Base-by-base conservation (phyloP, 2,888 invertebrate species). In the Plebejus melissa region DNA sequence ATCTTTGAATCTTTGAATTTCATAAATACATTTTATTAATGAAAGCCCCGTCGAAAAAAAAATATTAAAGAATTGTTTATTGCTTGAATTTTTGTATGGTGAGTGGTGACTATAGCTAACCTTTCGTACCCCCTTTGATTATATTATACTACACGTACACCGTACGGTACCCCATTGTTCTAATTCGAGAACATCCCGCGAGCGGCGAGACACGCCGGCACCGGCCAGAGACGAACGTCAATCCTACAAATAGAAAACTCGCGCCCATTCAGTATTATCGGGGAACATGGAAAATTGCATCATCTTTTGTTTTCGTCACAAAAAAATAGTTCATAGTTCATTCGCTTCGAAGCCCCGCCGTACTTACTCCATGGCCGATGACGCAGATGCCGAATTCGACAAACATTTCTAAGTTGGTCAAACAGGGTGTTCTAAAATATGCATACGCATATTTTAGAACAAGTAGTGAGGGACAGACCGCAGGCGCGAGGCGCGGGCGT, bases 191-290 rank as follows among this genome's bases (percentile, higher is more conserved):
- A 65, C 11, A 36, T 65, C 65, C 32, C 65, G 32, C 65, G 65
- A 65, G 65, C 32, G 32, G 32, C 65, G 65, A 65, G 65, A 65
- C 65, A 65, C 65, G 32, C 32, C 32, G 65, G 65, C 65, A 65
- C 65, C 65, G 65, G 65, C 22, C 65, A 32, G 32, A 65, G 65
- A 65, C 65, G 32, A 65, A 32, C 65, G 32, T 13, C 13, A 32
- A 32, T 65, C 32, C 65, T 22, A 65, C 65, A 36, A 65, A 65
- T 65, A 65, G 32, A 65, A 32, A 65, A 32, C 32, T 65, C 32
- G 16, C 65, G 13, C 13, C 32, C 65, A 65, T 65, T 32, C 32
- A 65, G 13, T 36, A 60, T 28, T 28, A 60, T 36, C 13, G 4
- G 32, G 32, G 13, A 32, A 65, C 32, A 32, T 65, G 6, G 13